phyloP scores from a whole-genome alignment of 2,113 vertebrate genomes.

The Herpailurus yagouaroundi region DNA sequence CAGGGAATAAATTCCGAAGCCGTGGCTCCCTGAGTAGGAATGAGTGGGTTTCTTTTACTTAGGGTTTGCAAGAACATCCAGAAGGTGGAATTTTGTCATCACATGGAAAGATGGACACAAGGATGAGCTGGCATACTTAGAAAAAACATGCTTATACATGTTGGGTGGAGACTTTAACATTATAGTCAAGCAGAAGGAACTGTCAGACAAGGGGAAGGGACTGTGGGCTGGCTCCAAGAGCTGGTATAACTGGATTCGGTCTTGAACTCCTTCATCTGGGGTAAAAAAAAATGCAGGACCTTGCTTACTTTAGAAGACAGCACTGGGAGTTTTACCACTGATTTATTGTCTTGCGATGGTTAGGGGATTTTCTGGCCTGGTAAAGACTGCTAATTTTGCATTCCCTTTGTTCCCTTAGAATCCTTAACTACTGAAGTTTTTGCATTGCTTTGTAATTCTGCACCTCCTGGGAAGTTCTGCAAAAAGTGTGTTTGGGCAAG shows the following conservation, averaged over 20 bases:
- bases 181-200: background rate
- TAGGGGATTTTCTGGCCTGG: background rate
- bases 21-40: background rate
- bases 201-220: background rate
- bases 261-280: background rate
- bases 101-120: background rate
- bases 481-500: background rate
- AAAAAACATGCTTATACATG: background rate
- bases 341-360: background rate
- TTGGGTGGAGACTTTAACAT: background rate
- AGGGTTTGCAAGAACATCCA: background rate
- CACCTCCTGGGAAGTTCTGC: background rate
- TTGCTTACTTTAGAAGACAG: background rate
- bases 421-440: background rate
- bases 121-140: background rate
- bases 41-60: background rate
- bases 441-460: background rate
- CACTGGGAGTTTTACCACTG: background rate
- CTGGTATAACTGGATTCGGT: background rate
- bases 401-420: background rate
- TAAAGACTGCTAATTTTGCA: background rate
- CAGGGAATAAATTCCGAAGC: background rate
- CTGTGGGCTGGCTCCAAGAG: background rate
- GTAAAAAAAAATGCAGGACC: background rate
- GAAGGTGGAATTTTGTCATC: background rate